These are phyloP conservation scores for Mesopsocus fuscifrons DNA, from an alignment of 2,888 invertebrate species.

Conservation along the genomic window DNA sequence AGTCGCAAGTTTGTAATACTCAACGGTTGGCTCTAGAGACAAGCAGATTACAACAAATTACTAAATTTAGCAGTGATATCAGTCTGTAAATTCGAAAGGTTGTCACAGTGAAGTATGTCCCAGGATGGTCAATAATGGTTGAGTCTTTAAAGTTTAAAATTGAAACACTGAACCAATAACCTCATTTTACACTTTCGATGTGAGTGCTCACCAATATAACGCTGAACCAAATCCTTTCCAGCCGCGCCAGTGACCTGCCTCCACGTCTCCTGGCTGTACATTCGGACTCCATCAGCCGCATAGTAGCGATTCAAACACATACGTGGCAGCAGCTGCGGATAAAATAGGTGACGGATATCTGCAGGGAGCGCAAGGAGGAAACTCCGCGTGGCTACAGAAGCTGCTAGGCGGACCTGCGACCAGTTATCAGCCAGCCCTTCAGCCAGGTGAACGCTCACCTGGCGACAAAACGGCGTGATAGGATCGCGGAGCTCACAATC, in stretches of 20 bases:
- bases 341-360: conserved; percentile 25
- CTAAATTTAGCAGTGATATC: too few species aligned
- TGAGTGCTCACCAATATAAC: conserved; percentile 25
- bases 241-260: conserved; percentile 25
- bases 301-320: conserved; percentile 35
- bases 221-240: conserved; percentile 28
- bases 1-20: conserved; percentile 28
- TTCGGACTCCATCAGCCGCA: conserved; percentile 32
- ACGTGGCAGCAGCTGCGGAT: conserved; percentile 27
- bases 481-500: conserved; percentile 19
- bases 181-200: neutral
- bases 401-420: conserved; percentile 32
- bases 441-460: conserved; percentile 26
- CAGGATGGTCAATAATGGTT: too few species aligned
- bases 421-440: conserved; percentile 32
- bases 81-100: too few species aligned
- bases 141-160: neutral
- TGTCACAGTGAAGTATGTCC: too few species aligned
- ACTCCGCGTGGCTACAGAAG: conserved; percentile 29
- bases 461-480: conserved; percentile 25
- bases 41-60: too few species aligned
- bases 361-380: conserved; percentile 26
- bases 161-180: neutral
- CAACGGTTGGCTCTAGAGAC: conserved; percentile 22
- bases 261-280: conserved; percentile 35